Evolutionary conservation across 2,113 vertebrate species (phyloP), one percentile per base, ranked within the genome.

Genomic region (Alexandromys fortis): DNA sequence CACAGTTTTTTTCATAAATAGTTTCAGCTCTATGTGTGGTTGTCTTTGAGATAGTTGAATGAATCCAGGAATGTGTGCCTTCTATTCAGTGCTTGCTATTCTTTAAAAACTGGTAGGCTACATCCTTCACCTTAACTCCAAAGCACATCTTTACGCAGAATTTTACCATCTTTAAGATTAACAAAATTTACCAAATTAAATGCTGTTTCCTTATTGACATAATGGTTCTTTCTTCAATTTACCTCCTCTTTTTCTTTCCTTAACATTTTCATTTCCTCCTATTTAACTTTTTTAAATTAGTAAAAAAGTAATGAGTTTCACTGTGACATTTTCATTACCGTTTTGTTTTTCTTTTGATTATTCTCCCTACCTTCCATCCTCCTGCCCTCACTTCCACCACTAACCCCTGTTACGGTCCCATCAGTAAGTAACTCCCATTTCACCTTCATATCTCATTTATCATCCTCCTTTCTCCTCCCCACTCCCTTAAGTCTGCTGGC

Each of bases 221-320:
- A 72, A 63, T 24, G 85, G 28, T 42, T 90, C 87, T 55, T 94
- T 89, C 77, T 35, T 94, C 30, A 10, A 33, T 94, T 92, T 96
- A 8, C 86, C 83, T 79, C 55, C 91, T 92, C 85, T 63, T 28
- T 58, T 82, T 82, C 12, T 38, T 45, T 67, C 7, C 42, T 67
- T 67, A 30, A 47, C 45, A 16, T 58, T 82, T 86, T 67, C 8
- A 47, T 47, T 88, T 58, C 14, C 68, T 88, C 49, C 26, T 38
- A n/a, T 58, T 73, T 30, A 55, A 17, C 14, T 73, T 55, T 72
- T 55, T 17, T 55, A 49, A 52, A n/a, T 30, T 33, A 70, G 7
- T 28, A 38, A 24, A 38, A 83, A 83, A 14, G 35, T 58, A 58
- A 21, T 73, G 24, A 9, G 35, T 58, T 70, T 73, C 68, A 42